phyloP scores from a whole-genome alignment of 2,113 vertebrate genomes.

The Burhinus bistriatus region DNA sequence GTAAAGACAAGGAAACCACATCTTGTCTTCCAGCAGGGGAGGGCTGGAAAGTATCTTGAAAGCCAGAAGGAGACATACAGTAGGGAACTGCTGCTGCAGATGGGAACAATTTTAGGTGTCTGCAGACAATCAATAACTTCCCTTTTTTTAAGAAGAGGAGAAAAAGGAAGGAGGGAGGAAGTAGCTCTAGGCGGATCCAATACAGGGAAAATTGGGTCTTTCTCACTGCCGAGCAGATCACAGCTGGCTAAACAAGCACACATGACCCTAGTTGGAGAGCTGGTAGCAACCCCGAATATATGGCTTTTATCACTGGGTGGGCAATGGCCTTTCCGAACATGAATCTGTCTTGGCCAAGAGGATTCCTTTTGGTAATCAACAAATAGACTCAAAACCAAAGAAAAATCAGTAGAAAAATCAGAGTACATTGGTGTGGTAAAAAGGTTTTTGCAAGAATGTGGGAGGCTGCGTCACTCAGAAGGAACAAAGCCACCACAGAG shows the following conservation, averaged over 20 bases:
- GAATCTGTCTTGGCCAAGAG: background rate
- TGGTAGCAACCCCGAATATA: background rate
- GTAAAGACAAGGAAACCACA: background rate
- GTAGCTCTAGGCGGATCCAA: background rate
- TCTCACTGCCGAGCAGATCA: background rate
- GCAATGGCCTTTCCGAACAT: background rate
- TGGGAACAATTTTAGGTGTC: background rate
- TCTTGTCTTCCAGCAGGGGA: background rate
- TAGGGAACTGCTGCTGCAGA: background rate
- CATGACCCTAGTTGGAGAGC: background rate
- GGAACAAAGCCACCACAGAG: background rate
- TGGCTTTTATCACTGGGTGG: background rate
- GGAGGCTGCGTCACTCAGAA: background rate
- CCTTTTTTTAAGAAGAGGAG: background rate
- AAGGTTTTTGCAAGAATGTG: background rate
- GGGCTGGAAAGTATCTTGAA: background rate
- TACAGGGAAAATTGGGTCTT: background rate
- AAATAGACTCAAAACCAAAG: background rate
- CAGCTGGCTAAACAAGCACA: background rate
- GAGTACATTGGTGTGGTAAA: background rate
- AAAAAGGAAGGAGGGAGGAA: background rate
- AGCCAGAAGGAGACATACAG: background rate
- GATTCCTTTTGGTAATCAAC: background rate
- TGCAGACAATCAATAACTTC: background rate
- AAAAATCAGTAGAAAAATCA: background rate